Evolutionary conservation across 30 jellyfish, hydroid and myxozoan genomes (phyloP), one percentile per base, ranked within the genome.

Genomic region (Aurelia coerulea): DNA sequence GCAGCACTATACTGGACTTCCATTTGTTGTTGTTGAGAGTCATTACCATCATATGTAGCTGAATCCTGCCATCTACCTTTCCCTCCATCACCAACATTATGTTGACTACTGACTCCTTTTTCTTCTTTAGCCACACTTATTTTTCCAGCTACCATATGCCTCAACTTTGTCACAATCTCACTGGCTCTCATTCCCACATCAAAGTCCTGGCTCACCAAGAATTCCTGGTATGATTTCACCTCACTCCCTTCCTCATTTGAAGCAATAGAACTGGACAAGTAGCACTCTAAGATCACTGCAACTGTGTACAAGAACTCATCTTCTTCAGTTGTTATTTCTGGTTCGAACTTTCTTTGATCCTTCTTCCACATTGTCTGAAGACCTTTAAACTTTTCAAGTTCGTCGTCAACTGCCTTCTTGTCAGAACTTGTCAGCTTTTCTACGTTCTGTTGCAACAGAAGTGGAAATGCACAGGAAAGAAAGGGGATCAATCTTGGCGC

Each of bases 401-500:
- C 91, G 4, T 82, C 78, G 11, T 34, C 46, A 17, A 87, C 62
- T 16, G 39, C 52, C 15, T 87, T 83, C 14, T 49, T 56, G 42
- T 51, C 77, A n/a, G 58, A 70, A 4, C 51, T 84, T 10, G 52
- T 58, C 49, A 41, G 73, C 41, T 83, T 83, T 56, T 46, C 75
- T 19, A 87, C 79, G 11, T 74, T 79, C 37, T 90, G 96, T 63
- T 93, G 98, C 74, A 84, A 63, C 73, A 93, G 75, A 15, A 93
- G 85, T 18, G 95, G 88, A 34, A 93, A 84, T 35, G 98, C 98
- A 53, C 97, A 93, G 16, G 98, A 71, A 23, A 88, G 84, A 59
- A 88, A 93, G 11, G 98, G 98, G 39, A 93, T 54, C 74, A 93
- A 59, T 67, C 89, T 85, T 14, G 81, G 73, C 35, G 78, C 71